Evolutionary conservation across 2,888 invertebrate genomes (phyloP).

Genomic region (Ditylenchus weischeri): DNA sequence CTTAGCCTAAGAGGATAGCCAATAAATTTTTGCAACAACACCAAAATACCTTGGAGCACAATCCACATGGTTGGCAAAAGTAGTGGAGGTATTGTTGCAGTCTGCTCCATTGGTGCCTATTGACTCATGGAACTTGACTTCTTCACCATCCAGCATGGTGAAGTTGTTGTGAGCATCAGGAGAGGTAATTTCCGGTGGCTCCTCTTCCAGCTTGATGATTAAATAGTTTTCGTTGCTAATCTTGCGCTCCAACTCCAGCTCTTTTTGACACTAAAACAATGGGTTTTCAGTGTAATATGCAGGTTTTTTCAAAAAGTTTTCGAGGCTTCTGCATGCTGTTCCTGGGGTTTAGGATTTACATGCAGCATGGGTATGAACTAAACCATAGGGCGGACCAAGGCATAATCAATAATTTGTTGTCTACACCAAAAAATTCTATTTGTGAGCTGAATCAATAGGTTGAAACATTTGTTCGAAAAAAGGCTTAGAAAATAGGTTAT

Average conservation of each 20-base stretch:
- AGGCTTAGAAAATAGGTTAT: no score
- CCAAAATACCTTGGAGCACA: neutral
- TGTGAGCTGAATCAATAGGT: no score
- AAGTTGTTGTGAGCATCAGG: slow-evolving; percentile 14
- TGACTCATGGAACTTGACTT: slow-evolving; percentile 1
- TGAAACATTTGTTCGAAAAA: no score
- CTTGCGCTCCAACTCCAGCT: slow-evolving; percentile 62
- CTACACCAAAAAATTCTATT: no score
- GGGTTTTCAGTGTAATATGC: neutral
- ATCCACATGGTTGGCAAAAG: neutral
- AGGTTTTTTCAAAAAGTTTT: neutral
- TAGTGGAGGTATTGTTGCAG: no score
- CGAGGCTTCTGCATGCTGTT: neutral
- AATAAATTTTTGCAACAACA: no score
- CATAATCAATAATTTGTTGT: no score
- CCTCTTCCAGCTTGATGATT: slow-evolving; percentile 31
- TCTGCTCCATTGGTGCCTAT: neutral
- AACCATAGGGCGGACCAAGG: no score
- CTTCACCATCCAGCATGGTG: neutral
- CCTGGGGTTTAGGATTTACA: no score
- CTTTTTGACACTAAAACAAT: slow-evolving; percentile 56
- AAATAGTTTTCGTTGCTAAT: slow-evolving; percentile 34
- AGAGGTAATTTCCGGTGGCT: slow-evolving; percentile 11
- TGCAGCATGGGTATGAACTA: no score
- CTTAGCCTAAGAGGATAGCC: no score